A percentile compares a stretch with the other conserved stretches of the same genome.
Conservation (phyloP, 1,140 invertebrate genomes). For the Euborellia annulipes region DNA sequence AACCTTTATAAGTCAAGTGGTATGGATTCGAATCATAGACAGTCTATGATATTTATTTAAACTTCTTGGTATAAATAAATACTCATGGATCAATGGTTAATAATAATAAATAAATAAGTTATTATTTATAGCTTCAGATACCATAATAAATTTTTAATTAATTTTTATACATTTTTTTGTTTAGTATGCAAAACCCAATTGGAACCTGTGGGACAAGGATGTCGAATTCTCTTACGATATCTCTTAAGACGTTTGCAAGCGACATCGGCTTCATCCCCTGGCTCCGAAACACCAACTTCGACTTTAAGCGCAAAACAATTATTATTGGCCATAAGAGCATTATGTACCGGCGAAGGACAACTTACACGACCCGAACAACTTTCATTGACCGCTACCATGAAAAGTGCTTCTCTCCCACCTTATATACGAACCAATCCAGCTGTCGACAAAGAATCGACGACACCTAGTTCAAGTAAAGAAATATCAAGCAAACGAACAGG, state of each 20-base stretch:
- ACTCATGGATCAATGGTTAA: too few species aligned
- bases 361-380: slow-evolving; percentile 39
- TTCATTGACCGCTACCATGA: slow-evolving; percentile 44
- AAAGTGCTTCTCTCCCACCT: slow-evolving; percentile 45
- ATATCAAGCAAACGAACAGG: slow-evolving; percentile 37
- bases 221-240: slow-evolving; percentile 38
- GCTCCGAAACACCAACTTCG: slow-evolving; percentile 19
- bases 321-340: slow-evolving; percentile 37
- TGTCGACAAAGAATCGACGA: slow-evolving; percentile 37
- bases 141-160: too few species aligned
- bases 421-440: slow-evolving; percentile 33
- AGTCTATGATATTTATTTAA: too few species aligned
- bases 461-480: slow-evolving; percentile 23
- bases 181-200: slow-evolving; percentile 46
- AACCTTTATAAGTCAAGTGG: too few species aligned
- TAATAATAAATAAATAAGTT: too few species aligned
- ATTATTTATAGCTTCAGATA: too few species aligned
- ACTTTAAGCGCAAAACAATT: slow-evolving; percentile 35
- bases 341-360: slow-evolving; percentile 39
- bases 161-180: too few species aligned
- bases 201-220: slow-evolving; percentile 35
- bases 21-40: too few species aligned
- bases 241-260: slow-evolving; percentile 34
- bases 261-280: slow-evolving; percentile 13
- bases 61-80: too few species aligned